Evolutionary conservation across 1,140 invertebrate genomes (phyloP).

Genomic region (Pachypsylla venusta): DNA sequence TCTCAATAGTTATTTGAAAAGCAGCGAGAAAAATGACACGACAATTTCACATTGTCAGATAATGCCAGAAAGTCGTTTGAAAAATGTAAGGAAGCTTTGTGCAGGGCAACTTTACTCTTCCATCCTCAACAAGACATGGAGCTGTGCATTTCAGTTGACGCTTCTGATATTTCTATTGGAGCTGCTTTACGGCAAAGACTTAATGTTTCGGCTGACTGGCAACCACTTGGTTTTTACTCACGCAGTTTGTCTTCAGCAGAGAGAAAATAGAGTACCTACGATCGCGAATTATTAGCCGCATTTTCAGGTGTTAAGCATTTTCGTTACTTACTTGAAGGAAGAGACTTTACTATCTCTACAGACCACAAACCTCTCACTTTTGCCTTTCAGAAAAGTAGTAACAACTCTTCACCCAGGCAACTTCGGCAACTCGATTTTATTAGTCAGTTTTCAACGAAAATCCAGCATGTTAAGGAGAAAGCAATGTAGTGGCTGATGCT

Average conservation of each 20-base stretch:
- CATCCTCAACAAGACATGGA: constrained; percentile 20
- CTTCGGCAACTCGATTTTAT: constrained; percentile 28
- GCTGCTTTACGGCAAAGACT: constrained; percentile 7
- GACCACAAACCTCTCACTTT: constrained; percentile 28
- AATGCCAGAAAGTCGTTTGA: constrained; percentile 20
- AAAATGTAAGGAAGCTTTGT: constrained; percentile 17
- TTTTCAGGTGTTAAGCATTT: constrained; percentile 25
- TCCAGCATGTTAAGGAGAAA: neutral
- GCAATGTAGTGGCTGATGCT: neutral
- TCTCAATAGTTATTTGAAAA: no score
- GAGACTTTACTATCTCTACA: constrained; percentile 24
- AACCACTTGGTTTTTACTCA: constrained; percentile 31
- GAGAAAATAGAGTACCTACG: constrained; percentile 26
- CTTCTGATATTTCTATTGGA: constrained; percentile 10
- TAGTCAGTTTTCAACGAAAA: neutral
- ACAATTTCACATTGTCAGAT: no score
- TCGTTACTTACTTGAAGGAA: constrained; percentile 25
- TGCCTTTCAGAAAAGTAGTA: constrained; percentile 23
- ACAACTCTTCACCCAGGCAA: constrained; percentile 26
- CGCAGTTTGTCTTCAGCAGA: constrained; percentile 26
- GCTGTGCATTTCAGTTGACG: constrained; percentile 18
- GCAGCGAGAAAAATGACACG: no score
- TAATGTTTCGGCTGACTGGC: constrained; percentile 13
- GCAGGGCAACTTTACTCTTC: constrained; percentile 18
- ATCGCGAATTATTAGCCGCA: constrained; percentile 29